Evolutionary conservation across 2,113 vertebrate genomes (phyloP).

Genomic region (Malurus melanocephalus): DNA sequence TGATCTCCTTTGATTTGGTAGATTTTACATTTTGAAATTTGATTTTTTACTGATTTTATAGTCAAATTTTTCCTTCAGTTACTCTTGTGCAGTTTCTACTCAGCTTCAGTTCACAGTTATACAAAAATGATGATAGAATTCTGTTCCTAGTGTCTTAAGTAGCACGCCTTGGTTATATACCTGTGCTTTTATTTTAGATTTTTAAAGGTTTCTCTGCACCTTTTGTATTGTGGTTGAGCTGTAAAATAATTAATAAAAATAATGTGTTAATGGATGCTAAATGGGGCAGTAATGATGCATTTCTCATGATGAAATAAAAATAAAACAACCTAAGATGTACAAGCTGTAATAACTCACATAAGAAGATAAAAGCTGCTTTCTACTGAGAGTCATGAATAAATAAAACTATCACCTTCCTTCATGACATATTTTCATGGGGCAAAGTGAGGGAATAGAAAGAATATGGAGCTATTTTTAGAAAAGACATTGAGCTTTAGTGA

Average conservation of each 20-base stretch:
- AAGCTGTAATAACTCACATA: not conserved
- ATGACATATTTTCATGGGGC: not conserved
- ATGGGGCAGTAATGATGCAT: not conserved
- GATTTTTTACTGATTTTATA: not conserved
- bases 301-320: not conserved
- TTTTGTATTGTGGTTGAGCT: not conserved
- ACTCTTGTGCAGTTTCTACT: not conserved
- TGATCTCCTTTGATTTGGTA: not conserved
- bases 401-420: not conserved
- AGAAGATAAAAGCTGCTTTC: not conserved
- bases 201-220: not conserved
- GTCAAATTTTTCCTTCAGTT: not conserved
- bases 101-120: not conserved
- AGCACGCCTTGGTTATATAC: not conserved
- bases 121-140: not conserved
- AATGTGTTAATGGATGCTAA: not conserved
- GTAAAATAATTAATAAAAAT: not conserved
- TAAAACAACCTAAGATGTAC: not conserved
- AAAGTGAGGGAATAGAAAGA: not conserved
- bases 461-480: not conserved
- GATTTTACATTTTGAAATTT: not conserved
- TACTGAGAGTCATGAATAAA: not conserved
- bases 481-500: slow-evolving; percentile 14
- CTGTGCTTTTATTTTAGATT: not conserved
- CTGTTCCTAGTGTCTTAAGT: not conserved